Evolutionary conservation across 2,888 invertebrate genomes (phyloP).

Genomic region (Elmis aenea): DNA sequence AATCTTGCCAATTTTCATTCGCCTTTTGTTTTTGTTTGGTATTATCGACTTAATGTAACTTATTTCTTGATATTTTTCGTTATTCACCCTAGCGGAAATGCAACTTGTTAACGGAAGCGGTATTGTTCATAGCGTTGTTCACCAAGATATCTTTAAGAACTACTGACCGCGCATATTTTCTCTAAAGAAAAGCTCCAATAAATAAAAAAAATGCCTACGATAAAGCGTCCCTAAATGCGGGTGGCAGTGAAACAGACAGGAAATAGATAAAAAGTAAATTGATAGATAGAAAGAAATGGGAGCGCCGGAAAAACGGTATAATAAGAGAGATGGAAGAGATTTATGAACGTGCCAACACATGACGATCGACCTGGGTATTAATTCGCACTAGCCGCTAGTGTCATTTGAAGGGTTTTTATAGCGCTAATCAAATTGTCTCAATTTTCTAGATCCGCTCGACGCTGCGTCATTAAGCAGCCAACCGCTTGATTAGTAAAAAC

Average conservation of each 20-base stretch:
- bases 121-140: constrained; percentile 21
- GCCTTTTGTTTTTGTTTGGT: too few relatives aligned
- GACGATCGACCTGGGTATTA: constrained; percentile 34
- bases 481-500: constrained; percentile 8
- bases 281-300: constrained; percentile 31
- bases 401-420: constrained; percentile 17
- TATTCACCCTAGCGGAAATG: too few relatives aligned
- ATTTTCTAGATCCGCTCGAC: constrained; percentile 6
- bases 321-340: constrained; percentile 32
- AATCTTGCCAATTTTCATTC: too few relatives aligned
- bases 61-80: too few relatives aligned
- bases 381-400: constrained; percentile 20
- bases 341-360: constrained; percentile 35
- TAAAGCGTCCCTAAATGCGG: constrained; percentile 26
- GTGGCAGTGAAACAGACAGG: constrained; percentile 32
- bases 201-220: constrained; percentile 23
- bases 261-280: constrained; percentile 34
- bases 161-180: constrained; percentile 25
- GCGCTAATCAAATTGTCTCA: constrained; percentile 14
- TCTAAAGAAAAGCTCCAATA: constrained; percentile 21
- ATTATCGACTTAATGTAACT: too few relatives aligned
- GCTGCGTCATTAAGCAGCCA: constrained; percentile 5
- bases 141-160: constrained; percentile 21
- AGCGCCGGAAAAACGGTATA: constrained; percentile 26
- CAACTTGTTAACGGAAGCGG: constrained; percentile 16